These are phyloP conservation scores for Drosophila kikkawai DNA, from an alignment of 1,140 invertebrate species.

Conservation along the genomic window DNA sequence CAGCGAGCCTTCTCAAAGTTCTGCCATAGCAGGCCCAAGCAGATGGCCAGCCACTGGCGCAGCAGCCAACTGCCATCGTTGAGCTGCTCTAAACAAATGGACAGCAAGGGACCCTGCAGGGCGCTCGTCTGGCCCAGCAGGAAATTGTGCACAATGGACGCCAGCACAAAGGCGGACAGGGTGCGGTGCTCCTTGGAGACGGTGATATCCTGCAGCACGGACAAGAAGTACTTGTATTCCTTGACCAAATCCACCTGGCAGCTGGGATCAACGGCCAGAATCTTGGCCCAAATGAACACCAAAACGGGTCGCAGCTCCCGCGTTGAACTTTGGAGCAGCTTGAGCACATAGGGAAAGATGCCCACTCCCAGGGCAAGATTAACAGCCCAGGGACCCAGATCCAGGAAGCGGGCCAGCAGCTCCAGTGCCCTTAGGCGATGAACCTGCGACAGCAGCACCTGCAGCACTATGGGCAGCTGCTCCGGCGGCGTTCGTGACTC, in stretches of 20 bases:
- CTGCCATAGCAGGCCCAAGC: slow-evolving; percentile 96
- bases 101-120: slow-evolving; percentile 93
- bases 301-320: slow-evolving; percentile 95
- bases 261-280: slow-evolving; percentile 97
- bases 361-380: slow-evolving; percentile 98
- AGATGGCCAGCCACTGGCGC: slow-evolving; percentile 96
- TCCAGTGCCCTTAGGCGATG: slow-evolving; percentile 97
- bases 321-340: slow-evolving; percentile 96
- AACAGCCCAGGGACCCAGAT: slow-evolving; percentile 98
- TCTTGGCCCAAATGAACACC: slow-evolving; percentile 99
- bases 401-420: slow-evolving; percentile 97
- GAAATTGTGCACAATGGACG: slow-evolving; percentile 96
- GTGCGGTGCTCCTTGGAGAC: slow-evolving; percentile 94
- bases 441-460: slow-evolving; percentile 98
- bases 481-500: slow-evolving; percentile 94
- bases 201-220: slow-evolving; percentile 93
- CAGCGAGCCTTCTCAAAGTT: slow-evolving; percentile 97
- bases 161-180: slow-evolving; percentile 95
- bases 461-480: slow-evolving; percentile 98
- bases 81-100: slow-evolving; percentile 94
- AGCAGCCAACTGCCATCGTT: slow-evolving; percentile 88
- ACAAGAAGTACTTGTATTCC: slow-evolving; percentile 98
- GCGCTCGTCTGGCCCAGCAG: slow-evolving; percentile 94
- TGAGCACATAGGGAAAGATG: slow-evolving; percentile 99
- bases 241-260: slow-evolving; percentile 98